Evolutionary conservation across 2,888 invertebrate species (phyloP).

Genomic region (Euphydryas editha): DNA sequence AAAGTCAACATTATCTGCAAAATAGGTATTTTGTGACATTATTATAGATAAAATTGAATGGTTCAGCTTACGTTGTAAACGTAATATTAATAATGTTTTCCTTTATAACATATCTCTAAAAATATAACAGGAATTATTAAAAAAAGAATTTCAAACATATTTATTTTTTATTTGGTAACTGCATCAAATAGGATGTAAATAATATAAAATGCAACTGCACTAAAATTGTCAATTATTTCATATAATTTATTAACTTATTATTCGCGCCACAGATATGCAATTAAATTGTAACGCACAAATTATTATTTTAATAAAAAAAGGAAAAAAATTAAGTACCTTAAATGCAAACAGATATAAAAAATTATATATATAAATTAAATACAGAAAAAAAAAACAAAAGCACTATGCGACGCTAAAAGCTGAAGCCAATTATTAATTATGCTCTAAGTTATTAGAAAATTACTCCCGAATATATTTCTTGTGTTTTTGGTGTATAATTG

Average conservation of each 20-base stretch:
- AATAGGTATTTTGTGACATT: no score
- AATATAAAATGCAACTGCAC: constrained; percentile 53
- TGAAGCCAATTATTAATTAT: constrained; percentile 53
- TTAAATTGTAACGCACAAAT: constrained; percentile 11
- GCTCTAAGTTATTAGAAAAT: constrained; percentile 48
- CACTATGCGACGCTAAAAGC: constrained; percentile 75
- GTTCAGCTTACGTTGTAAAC: no score
- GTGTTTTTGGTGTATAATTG: constrained; percentile 72
- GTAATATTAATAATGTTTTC: no score
- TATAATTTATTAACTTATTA: constrained; percentile 41
- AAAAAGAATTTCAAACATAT: constrained; percentile 29
- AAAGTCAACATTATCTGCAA: no score
- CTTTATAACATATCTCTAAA: not conserved
- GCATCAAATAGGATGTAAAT: constrained; percentile 67
- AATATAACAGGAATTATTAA: constrained; percentile 16
- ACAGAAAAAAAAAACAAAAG: constrained; percentile 46
- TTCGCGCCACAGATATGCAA: not conserved
- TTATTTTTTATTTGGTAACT: constrained; percentile 65
- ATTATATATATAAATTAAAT: constrained; percentile 48
- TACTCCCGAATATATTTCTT: constrained; percentile 68
- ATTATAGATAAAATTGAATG: no score
- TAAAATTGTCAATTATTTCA: constrained; percentile 1
- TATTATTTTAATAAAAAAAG: constrained; percentile 6
- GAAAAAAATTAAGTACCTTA: constrained; percentile 51
- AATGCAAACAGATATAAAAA: constrained; percentile 49